Conservation (phyloP, 2,113 vertebrate genomes). For the Alaudala cheleensis region DNA sequence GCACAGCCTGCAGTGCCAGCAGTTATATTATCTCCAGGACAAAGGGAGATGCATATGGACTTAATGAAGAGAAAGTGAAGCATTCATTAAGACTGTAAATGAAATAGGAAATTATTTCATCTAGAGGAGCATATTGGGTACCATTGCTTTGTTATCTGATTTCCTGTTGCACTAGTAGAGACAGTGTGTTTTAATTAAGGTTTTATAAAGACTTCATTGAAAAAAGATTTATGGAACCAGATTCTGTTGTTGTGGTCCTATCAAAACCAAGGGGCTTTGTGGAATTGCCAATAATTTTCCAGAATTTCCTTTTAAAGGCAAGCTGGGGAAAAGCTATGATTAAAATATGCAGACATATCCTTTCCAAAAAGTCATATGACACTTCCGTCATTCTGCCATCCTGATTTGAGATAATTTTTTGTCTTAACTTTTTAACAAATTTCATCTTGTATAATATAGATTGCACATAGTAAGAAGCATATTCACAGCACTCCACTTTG, state of each 20-base stretch:
- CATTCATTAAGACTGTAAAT: background rate
- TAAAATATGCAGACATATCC: background rate
- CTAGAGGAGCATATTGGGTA: background rate
- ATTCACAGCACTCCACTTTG: background rate
- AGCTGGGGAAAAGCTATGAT: background rate
- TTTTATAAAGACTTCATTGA: background rate
- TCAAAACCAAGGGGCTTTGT: background rate
- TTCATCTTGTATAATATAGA: background rate
- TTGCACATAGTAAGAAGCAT: background rate
- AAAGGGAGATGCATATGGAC: background rate
- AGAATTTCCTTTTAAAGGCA: background rate
- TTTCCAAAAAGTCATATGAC: background rate
- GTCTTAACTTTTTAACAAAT: background rate
- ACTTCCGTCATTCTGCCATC: background rate
- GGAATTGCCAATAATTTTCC: background rate
- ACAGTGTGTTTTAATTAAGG: background rate
- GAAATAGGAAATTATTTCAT: slow-evolving; percentile 28
- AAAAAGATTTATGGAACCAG: background rate
- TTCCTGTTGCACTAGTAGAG: background rate
- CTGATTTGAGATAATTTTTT: background rate
- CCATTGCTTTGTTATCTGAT: background rate
- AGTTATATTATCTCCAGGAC: background rate
- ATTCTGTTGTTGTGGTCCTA: background rate
- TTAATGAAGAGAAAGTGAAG: slow-evolving; percentile 16
- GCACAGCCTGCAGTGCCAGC: background rate